A percentile compares a stretch with the other conserved stretches of the same genome.
These are phyloP conservation scores for Azemiops feae DNA, from an alignment of 2,113 vertebrate genomes.

Conservation along the genomic window DNA sequence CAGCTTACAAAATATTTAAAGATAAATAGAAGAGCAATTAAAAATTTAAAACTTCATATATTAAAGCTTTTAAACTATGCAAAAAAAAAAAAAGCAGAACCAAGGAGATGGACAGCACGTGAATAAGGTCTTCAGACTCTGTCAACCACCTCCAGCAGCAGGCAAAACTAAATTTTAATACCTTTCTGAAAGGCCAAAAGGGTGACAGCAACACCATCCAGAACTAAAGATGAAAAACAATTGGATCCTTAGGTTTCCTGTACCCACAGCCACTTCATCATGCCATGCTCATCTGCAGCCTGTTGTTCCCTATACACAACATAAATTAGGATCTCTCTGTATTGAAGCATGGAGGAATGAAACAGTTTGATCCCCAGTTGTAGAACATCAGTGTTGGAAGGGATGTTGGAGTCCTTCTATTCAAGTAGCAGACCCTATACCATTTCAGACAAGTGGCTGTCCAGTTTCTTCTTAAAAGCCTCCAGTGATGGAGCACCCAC, in stretches of 20 bases:
- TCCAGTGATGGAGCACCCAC: no score
- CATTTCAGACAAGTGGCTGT: no score
- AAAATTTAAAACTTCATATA: not conserved
- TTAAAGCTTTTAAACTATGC: not conserved
- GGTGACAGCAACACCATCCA: not conserved
- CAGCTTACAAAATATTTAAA: not conserved
- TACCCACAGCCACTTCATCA: no score
- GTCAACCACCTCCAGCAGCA: not conserved
- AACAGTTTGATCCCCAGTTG: not conserved
- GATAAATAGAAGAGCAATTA: not conserved
- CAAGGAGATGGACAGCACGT: not conserved
- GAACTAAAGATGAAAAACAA: not conserved
- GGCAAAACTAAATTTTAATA: not conserved
- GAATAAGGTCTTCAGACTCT: not conserved
- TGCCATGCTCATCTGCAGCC: no score
- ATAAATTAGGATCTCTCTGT: not conserved
- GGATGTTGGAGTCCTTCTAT: no score
- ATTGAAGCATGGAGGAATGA: not conserved
- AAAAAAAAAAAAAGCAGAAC: not conserved
- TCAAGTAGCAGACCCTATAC: no score
- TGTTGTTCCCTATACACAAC: not conserved
- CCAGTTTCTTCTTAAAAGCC: no score
- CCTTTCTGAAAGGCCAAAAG: not conserved
- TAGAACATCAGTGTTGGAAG: no score
- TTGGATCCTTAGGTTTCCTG: not conserved